These are phyloP conservation scores for Perca flavescens DNA, from an alignment of 2,113 vertebrate species.

Conservation along the genomic window DNA sequence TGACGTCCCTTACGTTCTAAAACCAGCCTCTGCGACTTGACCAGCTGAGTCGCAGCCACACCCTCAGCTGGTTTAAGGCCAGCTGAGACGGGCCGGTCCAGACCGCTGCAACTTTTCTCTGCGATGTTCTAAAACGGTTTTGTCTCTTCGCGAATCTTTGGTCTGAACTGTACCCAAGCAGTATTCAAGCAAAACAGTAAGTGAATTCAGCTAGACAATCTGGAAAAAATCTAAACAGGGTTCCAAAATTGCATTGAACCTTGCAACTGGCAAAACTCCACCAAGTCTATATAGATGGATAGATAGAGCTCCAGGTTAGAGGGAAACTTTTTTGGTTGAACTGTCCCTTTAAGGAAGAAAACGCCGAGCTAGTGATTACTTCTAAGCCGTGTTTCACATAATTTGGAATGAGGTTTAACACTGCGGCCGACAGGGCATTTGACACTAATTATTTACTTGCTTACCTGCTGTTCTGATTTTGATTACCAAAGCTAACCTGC, in stretches of 20 bases:
- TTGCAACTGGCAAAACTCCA: background rate
- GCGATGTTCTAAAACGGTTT: too few relatives aligned
- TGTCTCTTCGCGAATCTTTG: too few relatives aligned
- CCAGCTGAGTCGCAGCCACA: too few relatives aligned
- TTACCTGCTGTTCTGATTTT: conserved; percentile 53
- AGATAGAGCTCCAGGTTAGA: background rate
- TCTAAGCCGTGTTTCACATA: conserved; percentile 32
- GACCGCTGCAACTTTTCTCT: too few relatives aligned
- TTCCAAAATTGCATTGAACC: background rate
- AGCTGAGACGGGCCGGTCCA: too few relatives aligned
- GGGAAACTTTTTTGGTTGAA: background rate
- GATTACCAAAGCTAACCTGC: conserved; percentile 47
- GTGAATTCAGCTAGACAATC: too few relatives aligned
- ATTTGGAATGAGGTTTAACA: conserved; percentile 29
- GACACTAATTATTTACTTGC: conserved; percentile 55
- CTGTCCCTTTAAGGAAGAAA: conserved; percentile 28
- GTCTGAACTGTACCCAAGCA: too few relatives aligned
- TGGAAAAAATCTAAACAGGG: too few relatives aligned
- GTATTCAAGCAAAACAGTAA: too few relatives aligned
- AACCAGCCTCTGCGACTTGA: too few relatives aligned
- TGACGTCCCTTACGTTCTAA: too few relatives aligned
- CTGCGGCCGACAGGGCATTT: conserved; percentile 9
- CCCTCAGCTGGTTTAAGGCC: too few relatives aligned
- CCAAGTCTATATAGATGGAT: background rate
- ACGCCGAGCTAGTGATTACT: conserved; percentile 4